Evolutionary conservation across 1,140 invertebrate genomes (phyloP).

Genomic region (Drosophila trapezifrons): DNA sequence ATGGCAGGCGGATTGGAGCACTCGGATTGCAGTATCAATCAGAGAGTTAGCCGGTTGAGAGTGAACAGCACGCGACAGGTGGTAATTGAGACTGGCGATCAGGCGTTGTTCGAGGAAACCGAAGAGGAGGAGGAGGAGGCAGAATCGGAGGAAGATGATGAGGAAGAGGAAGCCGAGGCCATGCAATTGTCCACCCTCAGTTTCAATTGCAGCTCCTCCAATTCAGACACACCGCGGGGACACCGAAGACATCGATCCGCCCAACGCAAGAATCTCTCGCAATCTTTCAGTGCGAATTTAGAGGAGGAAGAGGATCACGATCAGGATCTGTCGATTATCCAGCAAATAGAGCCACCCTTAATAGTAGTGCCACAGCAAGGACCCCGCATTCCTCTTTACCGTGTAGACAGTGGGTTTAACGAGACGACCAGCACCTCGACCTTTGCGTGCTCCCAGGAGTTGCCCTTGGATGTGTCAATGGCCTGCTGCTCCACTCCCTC

Average conservation of each 20-base stretch:
- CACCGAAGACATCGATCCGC: slow-evolving; percentile 65
- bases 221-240: slow-evolving; percentile 74
- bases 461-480: slow-evolving; percentile 68
- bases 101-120: slow-evolving; percentile 15
- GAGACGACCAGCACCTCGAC: slow-evolving; percentile 74
- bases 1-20: slow-evolving; percentile 51
- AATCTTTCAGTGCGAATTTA: slow-evolving; percentile 71
- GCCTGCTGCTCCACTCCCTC: slow-evolving; percentile 76
- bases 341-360: slow-evolving; percentile 2
- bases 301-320: slow-evolving; percentile 40
- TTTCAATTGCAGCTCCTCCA: slow-evolving; percentile 76
- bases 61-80: slow-evolving; percentile 57
- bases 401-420: slow-evolving; percentile 82
- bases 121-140: slow-evolving; percentile 40
- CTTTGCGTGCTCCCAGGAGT: slow-evolving; percentile 59
- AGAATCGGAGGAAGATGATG: slow-evolving; percentile 33
- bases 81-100: slow-evolving; percentile 11
- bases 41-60: slow-evolving; percentile 58
- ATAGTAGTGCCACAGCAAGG: not conserved
- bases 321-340: slow-evolving; percentile 1
- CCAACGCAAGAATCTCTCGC: slow-evolving; percentile 81
- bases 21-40: slow-evolving; percentile 69
- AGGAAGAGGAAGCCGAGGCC: slow-evolving; percentile 59
- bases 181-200: slow-evolving; percentile 71
- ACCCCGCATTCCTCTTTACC: slow-evolving; percentile 54